A percentile compares a stretch with the other conserved stretches of the same genome.
phyloP scores from a whole-genome alignment of 2,113 vertebrate species.

The Potamarius usumacintae region DNA sequence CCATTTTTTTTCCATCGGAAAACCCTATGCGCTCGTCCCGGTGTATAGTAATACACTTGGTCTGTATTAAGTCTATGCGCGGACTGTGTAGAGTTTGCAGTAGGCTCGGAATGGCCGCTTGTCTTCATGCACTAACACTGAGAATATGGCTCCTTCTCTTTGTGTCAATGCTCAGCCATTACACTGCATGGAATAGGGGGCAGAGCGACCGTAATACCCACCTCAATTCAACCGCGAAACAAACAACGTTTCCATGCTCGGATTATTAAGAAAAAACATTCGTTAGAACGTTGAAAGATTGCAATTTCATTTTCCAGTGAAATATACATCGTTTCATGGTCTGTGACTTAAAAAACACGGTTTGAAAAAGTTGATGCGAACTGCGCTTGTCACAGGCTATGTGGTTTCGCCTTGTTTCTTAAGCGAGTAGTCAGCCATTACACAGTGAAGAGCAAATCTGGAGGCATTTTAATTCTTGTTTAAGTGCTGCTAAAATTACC shows the following conservation, averaged over 20 bases:
- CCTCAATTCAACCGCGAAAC: slow-evolving; percentile 62
- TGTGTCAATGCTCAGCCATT: slow-evolving; percentile 86
- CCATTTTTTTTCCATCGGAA: slow-evolving; percentile 69
- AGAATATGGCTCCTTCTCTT: slow-evolving; percentile 95
- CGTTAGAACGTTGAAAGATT: slow-evolving; percentile 60
- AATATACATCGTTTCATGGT: slow-evolving; percentile 55
- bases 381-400: slow-evolving; percentile 77
- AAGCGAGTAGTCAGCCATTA: slow-evolving; percentile 92
- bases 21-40: slow-evolving; percentile 74
- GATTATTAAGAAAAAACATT: slow-evolving; percentile 60
- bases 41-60: slow-evolving; percentile 77
- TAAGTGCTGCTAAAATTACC: not conserved
- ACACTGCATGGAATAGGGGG: slow-evolving; percentile 78
- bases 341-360: slow-evolving; percentile 65
- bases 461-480: slow-evolving; percentile 58
- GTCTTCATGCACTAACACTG: slow-evolving; percentile 85
- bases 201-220: slow-evolving; percentile 70
- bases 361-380: slow-evolving; percentile 85
- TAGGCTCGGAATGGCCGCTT: slow-evolving; percentile 91
- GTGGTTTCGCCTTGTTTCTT: slow-evolving; percentile 79
- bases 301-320: slow-evolving; percentile 67
- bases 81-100: slow-evolving; percentile 74
- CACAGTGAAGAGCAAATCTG: slow-evolving; percentile 77
- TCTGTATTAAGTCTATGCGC: slow-evolving; percentile 75
- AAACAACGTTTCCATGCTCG: slow-evolving; percentile 51